Base-by-base conservation (phyloP, 2,888 invertebrate genomes). In the Entomobrya multifasciata region DNA sequence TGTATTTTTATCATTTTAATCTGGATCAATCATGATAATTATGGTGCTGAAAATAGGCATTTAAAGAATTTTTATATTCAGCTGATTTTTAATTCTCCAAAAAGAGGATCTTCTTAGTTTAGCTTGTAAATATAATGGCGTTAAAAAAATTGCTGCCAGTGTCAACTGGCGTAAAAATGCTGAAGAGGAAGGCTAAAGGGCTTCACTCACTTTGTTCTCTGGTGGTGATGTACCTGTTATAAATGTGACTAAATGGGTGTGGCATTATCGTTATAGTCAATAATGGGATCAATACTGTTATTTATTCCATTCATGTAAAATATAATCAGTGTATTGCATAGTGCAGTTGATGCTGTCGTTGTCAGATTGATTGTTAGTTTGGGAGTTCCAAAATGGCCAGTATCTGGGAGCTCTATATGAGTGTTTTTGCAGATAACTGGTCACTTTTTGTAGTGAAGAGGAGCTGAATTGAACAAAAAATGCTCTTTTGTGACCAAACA, bases 201-300 rank as follows among this genome's bases (percentile, higher is more conserved):
- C 17, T 62, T n/a, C 44, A 5, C 17, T 6, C 49, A 27, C 65
- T 44, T 41, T 20, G 44, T 20, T 30, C 6, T 1, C 10, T 36
- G 60, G 10, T 67, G 44, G n/a, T 36, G 8, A 8, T 8, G 36
- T 36, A 49, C 3, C 49, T 49, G 49, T 13, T 49, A n/a, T n/a
- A n/a, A 49, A 49, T 10, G 44, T 62, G 44, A 67, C 67, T 30
- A 27, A 15, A 67, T 20, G 67, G 67, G 67, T 67, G 67, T 67
- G 67, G 67, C 67, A 44, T 67, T 36, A 65, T 65, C 36, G 5
- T 41, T 67, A 67, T 44, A 41, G 1, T 3, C 41, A 67, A 67
- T 67, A 67, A 67, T 67, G 10, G 67, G 67, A 67, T 67, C 67
- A 67, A 67, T 67, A 67, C 36, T 30, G 62, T 15, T 62, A 62